These are phyloP conservation scores for Salticus scenicus DNA, from an alignment of 2,888 invertebrate genomes.

Conservation along the genomic window DNA sequence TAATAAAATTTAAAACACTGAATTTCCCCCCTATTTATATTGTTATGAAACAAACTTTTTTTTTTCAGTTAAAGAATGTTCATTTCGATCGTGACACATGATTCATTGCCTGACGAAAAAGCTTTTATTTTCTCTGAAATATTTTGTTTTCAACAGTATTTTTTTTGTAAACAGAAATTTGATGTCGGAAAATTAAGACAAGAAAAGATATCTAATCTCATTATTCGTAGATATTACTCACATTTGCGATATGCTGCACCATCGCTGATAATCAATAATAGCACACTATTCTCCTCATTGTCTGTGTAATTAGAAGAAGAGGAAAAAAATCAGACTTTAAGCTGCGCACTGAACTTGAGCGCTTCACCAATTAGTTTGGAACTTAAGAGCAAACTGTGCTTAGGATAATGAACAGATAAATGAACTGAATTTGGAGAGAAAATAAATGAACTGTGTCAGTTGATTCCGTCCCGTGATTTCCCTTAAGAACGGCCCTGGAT, in stretches of 20 bases:
- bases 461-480: conserved; percentile 67
- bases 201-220: neutral
- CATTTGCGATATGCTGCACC: conserved; percentile 22
- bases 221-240: neutral
- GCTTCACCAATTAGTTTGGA: conserved; percentile 66
- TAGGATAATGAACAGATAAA: conserved; percentile 69
- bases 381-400: conserved; percentile 63
- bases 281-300: conserved; percentile 45
- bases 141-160: too few relatives aligned
- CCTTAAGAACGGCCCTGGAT: conserved; percentile 58
- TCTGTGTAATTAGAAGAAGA: conserved; percentile 50
- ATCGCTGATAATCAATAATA: conserved; percentile 49
- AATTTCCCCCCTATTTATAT: too few relatives aligned
- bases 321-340: conserved; percentile 23
- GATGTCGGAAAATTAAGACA: neutral
- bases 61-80: too few relatives aligned
- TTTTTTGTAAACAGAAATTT: too few relatives aligned
- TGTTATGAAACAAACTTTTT: too few relatives aligned
- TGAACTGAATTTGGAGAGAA: conserved; percentile 60
- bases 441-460: conserved; percentile 69
- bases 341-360: conserved; percentile 56
- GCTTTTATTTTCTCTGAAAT: too few relatives aligned
- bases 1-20: too few relatives aligned
- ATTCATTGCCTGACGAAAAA: too few relatives aligned
- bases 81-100: too few relatives aligned